Evolutionary conservation across 1,140 invertebrate species (phyloP), one percentile per base, ranked within the genome.

Genomic region (Caenorhabditis tropicalis): DNA sequence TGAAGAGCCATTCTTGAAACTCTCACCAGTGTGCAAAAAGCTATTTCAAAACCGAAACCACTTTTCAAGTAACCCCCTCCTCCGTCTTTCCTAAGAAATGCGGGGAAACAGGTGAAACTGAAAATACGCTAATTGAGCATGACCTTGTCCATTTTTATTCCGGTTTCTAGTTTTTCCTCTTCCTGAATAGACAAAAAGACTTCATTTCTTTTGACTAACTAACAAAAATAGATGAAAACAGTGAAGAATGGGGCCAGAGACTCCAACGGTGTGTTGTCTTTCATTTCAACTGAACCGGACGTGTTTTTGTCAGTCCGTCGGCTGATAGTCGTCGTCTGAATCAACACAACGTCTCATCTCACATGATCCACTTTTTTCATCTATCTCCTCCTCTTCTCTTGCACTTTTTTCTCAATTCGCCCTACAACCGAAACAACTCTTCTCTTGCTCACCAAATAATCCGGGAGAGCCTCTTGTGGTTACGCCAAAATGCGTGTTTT

Each of bases 321-420:
- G 65, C 24, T 74, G 65, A 74, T 74, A 74, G 33, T 74, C 65
- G 36, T 74, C 36, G 6, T 74, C 65, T 74, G 21, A 74, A 74
- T 74, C 65, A 74, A 74, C 65, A 74, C 36, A 74, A 10, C 65
- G 33, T 74, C 65, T 74, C 65, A 74, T 43, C 65, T 74, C 65
- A 74, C 65, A 43, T 74, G 65, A 74, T 74, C 65, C 33, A 43
- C 65, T 43, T 74, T 74, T 56, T 43, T 24, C 65, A 74, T 74
- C 65, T 46, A 9, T 43, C 65, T 74, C 65, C 65, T 74, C 65
- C 16, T 74, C 36, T 43, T n/a, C n/a, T 74, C 36, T 43, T 74
- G 65, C 65, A 74, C 65, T 74, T 74, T 39, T 74, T 74, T 74
- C 65, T 74, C 65, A 74, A 74, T 74, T 74, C 43, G 65, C 65